Evolutionary conservation across 2,113 vertebrate genomes (phyloP).

Genomic region (Girardinichthys multiradiatus): DNA sequence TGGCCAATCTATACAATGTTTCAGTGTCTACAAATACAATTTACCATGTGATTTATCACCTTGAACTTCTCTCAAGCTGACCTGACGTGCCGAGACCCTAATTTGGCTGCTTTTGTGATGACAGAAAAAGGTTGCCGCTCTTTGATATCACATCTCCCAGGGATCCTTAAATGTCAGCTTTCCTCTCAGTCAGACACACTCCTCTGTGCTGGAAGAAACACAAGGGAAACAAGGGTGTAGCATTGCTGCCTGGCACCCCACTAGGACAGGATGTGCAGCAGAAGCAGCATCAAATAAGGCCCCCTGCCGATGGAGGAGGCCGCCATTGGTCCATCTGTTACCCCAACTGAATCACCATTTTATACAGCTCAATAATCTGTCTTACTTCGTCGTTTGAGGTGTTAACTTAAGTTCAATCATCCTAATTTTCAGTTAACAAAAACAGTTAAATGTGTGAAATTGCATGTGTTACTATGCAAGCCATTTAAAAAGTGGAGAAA

Average conservation of each 20-base stretch:
- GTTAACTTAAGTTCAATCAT: constrained; percentile 22
- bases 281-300: constrained; percentile 67
- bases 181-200: constrained; percentile 46
- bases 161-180: constrained; percentile 31
- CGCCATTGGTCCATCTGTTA: constrained; percentile 69
- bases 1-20: constrained; percentile 40
- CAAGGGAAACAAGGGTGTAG: not conserved
- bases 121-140: not conserved
- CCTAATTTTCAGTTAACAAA: constrained; percentile 9
- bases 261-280: constrained; percentile 63
- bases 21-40: constrained; percentile 38
- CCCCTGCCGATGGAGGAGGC: constrained; percentile 64
- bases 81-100: no score
- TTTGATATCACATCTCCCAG: constrained; percentile 27
- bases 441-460: constrained; percentile 18
- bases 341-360: constrained; percentile 63
- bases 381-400: constrained; percentile 15
- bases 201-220: constrained; percentile 8
- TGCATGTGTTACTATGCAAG: not conserved
- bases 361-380: constrained; percentile 27
- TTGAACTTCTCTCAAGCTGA: constrained; percentile 13
- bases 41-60: constrained; percentile 53
- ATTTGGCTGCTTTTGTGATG: not conserved
- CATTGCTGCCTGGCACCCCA: constrained; percentile 48
- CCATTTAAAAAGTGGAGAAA: no score